A percentile compares a stretch with the other conserved stretches of the same genome.
phyloP scores from a whole-genome alignment of 2,797 vertebrate genomes.

The Parauchenoglanis punctatus region DNA sequence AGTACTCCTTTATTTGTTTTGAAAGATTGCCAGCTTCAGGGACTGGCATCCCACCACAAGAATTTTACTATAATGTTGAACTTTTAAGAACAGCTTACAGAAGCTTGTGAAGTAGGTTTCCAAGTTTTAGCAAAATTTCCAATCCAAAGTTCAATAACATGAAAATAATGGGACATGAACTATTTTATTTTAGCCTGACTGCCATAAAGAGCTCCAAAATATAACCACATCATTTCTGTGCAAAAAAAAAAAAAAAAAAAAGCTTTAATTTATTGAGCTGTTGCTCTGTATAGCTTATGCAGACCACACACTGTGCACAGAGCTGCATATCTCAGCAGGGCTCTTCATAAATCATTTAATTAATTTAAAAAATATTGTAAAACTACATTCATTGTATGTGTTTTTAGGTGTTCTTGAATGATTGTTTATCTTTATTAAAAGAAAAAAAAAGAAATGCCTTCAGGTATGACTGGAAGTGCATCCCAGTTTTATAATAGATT shows the following conservation, averaged over 20 bases:
- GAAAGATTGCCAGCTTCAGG: neutral
- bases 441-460: neutral
- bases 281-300: neutral
- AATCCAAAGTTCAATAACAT: slow-evolving; percentile 2
- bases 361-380: neutral
- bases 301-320: neutral
- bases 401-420: neutral
- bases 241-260: neutral
- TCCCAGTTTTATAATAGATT: neutral
- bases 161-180: neutral
- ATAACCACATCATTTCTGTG: neutral
- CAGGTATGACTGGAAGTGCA: neutral
- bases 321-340: neutral
- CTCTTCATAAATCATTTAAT: neutral
- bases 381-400: neutral
- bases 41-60: neutral
- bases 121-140: neutral
- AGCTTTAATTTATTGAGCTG: neutral
- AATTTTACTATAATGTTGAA: neutral
- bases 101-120: neutral
- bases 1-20: neutral
- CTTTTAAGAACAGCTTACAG: neutral
- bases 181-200: neutral
- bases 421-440: neutral
- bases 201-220: neutral